Base-by-base conservation (phyloP, 2,888 invertebrate species). In the Philaethria dido region DNA sequence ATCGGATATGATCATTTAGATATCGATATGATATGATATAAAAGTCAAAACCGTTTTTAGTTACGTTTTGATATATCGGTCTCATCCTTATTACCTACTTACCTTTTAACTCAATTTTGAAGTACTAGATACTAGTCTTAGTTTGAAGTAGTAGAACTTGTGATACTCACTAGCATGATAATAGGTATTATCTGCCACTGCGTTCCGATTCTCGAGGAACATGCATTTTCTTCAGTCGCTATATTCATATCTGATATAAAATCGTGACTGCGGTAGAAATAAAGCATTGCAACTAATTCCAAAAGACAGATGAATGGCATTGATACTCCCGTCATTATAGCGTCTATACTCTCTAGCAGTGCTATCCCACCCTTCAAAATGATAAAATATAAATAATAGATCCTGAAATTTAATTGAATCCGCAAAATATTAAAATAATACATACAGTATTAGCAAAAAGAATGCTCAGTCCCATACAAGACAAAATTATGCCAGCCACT, bases 161-260 rank as follows among this genome's bases (percentile, higher is more conserved):
- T 25, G 4, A 18, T 54, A 73, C 83, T 75, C 73, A 90, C 92
- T 64, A 84, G 11, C 6, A 82, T 76, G 25, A 90, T 57, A 18
- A 86, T 72, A 2, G 92, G 91, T 69, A 89, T 77, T 16, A 86
- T 73, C 50, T 84, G 79, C 89, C 88, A 91, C 74, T 86, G 87
- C 8, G 77, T 72, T 66, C 72, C 70, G 44, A 92, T 80, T 13
- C 91, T 82, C 3, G 84, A 69, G 1, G 86, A 72, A 73, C 92
- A 91, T 5, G 79, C 62, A 72, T 83, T 88, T 0, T 91, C 90
- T 66, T 91, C 92, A 13, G 86, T 89, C 25, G 92, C 84, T 8
- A 90, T 33, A 63, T 86, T 79, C 76, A 90, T 77, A 72, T 92
- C 92, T 0, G 92, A 91, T 9, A 83, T 60, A 72, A 92, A 92